Evolutionary conservation across 1,140 invertebrate species (phyloP), one percentile per base, ranked within the genome.

Genomic region (Prorops nasuta): DNA sequence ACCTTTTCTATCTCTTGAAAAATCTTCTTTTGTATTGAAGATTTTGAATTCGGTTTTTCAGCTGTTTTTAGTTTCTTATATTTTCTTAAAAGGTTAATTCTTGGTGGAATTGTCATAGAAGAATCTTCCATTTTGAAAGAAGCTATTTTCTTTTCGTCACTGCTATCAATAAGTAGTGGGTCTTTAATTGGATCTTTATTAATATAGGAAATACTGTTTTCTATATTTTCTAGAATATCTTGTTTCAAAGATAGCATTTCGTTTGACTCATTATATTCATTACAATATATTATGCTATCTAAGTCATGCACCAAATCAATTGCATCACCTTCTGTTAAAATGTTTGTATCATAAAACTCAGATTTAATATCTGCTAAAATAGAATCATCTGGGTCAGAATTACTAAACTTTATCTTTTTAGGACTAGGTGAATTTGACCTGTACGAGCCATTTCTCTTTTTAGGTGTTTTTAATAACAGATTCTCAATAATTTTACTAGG

Each of bases 271-370:
- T 18, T 22, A n/a, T n/a, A n/a, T n/a, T n/a, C n/a, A n/a, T n/a
- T n/a, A n/a, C n/a, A 44, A 4, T 52, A 22, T 15, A 60, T 32
- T 10, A 49, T 0, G 40, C 40, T 44, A 44, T 51, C 32, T 4
- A 64, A 51, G 21, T 67, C 51, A 37, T 66, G 51, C 7, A 54
- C 42, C n/a, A 68, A 38, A 3, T 59, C 43, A n/a, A 62, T 55
- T n/a, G 31, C 17, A 14, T 63, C 51, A 45, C 8, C 39, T 34
- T 24, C 15, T 24, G 3, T 58, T 40, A 24, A 21, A 24, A 1
- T 47, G 46, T 46, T 40, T 7, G 7, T 36, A 24, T 41, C 40
- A 15, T 2, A 32, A 34, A 46, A 37, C 47, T 53, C 54, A 28
- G 16, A 16, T 24, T 59, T 49, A 1, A 49, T 10, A 28, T 28